These are phyloP conservation scores for Chymomyza costata DNA, from an alignment of 1,140 invertebrate genomes.

Conservation along the genomic window DNA sequence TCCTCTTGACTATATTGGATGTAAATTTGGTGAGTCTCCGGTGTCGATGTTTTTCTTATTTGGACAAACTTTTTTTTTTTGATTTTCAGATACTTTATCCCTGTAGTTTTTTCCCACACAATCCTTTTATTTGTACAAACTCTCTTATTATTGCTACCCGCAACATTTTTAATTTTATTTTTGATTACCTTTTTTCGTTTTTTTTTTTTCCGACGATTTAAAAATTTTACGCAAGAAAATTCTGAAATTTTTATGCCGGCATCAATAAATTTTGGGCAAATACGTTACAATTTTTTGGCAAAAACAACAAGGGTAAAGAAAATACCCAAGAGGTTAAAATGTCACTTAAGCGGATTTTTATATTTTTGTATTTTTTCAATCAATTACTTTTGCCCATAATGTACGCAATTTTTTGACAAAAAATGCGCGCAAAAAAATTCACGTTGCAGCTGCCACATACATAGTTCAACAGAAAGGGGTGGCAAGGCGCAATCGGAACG, in stretches of 20 bases:
- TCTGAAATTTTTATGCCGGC: conserved; percentile 47
- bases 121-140: too few relatives aligned
- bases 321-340: conserved; percentile 59
- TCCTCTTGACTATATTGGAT: too few relatives aligned
- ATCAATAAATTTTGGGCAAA: conserved; percentile 40
- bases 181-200: too few relatives aligned
- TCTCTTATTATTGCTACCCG: too few relatives aligned
- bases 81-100: too few relatives aligned
- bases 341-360: conserved; percentile 59
- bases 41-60: too few relatives aligned
- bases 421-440: conserved; percentile 42
- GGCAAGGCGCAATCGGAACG: conserved; percentile 20
- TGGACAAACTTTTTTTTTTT: too few relatives aligned
- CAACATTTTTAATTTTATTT: conserved; percentile 36
- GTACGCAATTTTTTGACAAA: conserved; percentile 36
- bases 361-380: conserved; percentile 34
- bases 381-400: conserved; percentile 43
- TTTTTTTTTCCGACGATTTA: conserved; percentile 38
- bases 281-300: conserved; percentile 44
- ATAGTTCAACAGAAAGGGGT: conserved; percentile 42
- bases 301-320: conserved; percentile 18
- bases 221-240: conserved; percentile 39
- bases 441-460: conserved; percentile 53
- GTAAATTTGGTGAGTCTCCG: too few relatives aligned
- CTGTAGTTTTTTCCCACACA: too few relatives aligned